These are phyloP conservation scores for Elachura formosa DNA, from an alignment of 2,113 vertebrate genomes.

Conservation along the genomic window DNA sequence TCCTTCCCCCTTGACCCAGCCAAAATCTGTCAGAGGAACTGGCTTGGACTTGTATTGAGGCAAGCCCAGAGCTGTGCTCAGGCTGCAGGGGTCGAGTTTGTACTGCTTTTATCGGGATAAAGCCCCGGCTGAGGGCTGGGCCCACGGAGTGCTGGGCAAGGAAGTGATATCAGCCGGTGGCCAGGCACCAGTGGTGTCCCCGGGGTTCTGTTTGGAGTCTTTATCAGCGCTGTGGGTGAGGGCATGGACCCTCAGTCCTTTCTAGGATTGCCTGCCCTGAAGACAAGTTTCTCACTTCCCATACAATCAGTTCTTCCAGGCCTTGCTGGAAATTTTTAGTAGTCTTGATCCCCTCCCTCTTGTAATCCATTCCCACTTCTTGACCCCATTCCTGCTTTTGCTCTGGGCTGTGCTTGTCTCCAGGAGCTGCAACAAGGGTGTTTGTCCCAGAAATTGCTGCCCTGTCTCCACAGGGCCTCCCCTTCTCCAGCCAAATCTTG, in stretches of 20 bases:
- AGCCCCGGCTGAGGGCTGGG: neutral
- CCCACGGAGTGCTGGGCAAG: neutral
- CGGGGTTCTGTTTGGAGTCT: neutral
- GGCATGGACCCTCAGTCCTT: neutral
- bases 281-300: neutral
- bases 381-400: neutral
- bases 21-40: neutral
- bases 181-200: neutral
- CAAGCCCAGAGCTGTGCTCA: neutral
- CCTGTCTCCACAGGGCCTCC: neutral
- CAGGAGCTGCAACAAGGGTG: neutral
- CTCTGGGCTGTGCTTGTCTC: neutral
- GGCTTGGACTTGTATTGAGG: neutral
- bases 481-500: neutral
- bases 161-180: neutral
- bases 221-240: rapidly evolving
- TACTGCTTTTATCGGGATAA: neutral
- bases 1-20: neutral
- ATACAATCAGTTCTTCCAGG: neutral
- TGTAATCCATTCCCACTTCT: neutral
- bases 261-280: neutral
- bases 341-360: neutral
- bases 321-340: neutral
- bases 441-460: neutral
- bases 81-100: neutral